Conservation (phyloP, 2,888 invertebrate genomes). For the Drosophila nr. perissopoda region DNA sequence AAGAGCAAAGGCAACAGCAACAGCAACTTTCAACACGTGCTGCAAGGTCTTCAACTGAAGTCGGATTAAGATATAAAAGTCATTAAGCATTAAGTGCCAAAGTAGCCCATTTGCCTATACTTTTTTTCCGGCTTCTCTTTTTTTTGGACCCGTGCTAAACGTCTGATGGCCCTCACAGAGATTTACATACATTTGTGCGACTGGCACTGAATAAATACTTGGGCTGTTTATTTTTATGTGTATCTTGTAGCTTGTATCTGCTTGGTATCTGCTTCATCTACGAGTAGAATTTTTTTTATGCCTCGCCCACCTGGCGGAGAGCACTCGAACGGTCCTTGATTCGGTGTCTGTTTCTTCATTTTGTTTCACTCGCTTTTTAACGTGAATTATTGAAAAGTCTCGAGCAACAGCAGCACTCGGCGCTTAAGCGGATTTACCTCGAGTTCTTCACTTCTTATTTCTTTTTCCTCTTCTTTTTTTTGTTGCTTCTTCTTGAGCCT, state of each 20-base stretch:
- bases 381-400: constrained; percentile 76
- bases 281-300: constrained; percentile 27
- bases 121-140: not conserved
- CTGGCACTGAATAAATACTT: constrained; percentile 23
- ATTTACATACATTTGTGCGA: constrained; percentile 52
- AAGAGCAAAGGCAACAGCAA: constrained; percentile 2
- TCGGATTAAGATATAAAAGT: constrained; percentile 55
- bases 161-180: constrained; percentile 20
- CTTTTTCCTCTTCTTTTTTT: not conserved
- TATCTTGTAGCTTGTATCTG: not conserved
- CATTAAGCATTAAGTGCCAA: constrained; percentile 48
- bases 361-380: constrained; percentile 30
- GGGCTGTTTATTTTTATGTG: constrained; percentile 24
- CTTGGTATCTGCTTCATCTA: constrained; percentile 4
- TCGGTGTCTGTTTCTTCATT: constrained; percentile 43
- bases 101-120: constrained; percentile 13
- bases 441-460: constrained; percentile 1
- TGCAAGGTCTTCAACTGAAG: constrained; percentile 9
- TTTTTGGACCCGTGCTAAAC: constrained; percentile 11
- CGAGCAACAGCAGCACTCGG: constrained; percentile 49
- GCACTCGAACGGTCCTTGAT: constrained; percentile 60
- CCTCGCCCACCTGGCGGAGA: constrained; percentile 55
- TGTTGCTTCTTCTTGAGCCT: constrained; percentile 19
- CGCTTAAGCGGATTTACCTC: constrained; percentile 71
- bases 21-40: constrained; percentile 7